A percentile compares a stretch with the other conserved stretches of the same genome.
Conservation (phyloP, 1,140 invertebrate species). For the Hesperophylax magnus region DNA sequence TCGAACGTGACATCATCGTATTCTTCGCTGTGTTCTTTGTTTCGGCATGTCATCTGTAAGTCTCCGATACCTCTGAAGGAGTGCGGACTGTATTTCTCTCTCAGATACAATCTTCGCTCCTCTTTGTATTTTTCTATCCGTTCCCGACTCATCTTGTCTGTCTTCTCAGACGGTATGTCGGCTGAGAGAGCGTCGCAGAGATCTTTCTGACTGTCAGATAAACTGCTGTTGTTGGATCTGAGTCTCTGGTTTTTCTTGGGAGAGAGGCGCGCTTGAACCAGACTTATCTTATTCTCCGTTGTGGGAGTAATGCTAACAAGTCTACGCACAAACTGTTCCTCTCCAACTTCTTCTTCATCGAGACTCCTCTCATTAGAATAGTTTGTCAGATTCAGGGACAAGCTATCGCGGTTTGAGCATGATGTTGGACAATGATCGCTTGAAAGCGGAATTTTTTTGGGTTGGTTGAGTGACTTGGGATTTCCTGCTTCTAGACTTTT, state of each 20-base stretch:
- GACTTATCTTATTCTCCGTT: conserved; percentile 73
- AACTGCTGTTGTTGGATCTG: conserved; percentile 44
- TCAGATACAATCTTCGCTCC: conserved; percentile 86
- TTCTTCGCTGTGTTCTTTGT: conserved; percentile 59
- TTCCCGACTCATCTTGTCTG: conserved; percentile 77
- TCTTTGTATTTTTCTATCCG: conserved; percentile 94
- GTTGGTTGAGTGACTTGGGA: conserved; percentile 64
- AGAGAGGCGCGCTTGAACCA: conserved; percentile 70
- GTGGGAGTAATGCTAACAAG: conserved; percentile 69
- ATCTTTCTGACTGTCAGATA: conserved; percentile 43
- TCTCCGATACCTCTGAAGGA: conserved; percentile 79
- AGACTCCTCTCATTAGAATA: conserved; percentile 1
- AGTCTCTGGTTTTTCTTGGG: conserved; percentile 56
- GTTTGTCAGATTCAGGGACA: conserved; percentile 45
- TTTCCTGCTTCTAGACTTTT: conserved; percentile 69
- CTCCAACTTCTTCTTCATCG: not conserved
- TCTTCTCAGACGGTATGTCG: conserved; percentile 24
- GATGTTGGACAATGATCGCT: conserved; percentile 61
- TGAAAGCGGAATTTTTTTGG: conserved; percentile 72
- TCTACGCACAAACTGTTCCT: conserved; percentile 42
- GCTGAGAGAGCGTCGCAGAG: conserved; percentile 35
- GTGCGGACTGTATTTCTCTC: conserved; percentile 90
- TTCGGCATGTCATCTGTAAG: conserved; percentile 61
- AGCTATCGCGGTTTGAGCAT: conserved; percentile 24
- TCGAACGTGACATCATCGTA: conserved; percentile 61